phyloP scores from a whole-genome alignment of 2,888 invertebrate genomes.

The Xanthia togata region DNA sequence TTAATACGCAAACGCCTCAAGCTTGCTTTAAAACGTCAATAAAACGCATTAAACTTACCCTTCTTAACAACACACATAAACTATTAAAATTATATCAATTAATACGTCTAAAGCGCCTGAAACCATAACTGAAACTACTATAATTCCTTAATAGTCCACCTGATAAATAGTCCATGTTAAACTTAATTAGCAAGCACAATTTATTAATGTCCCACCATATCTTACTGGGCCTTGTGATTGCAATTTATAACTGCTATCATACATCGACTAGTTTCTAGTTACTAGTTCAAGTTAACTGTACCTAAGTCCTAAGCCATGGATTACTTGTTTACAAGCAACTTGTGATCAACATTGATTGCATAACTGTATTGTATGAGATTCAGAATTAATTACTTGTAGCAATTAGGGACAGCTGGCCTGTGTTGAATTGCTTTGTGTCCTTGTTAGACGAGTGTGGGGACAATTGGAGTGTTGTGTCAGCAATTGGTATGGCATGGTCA shows the following conservation, averaged over 20 bases:
- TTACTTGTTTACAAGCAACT: conserved; percentile 43
- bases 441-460: conserved; percentile 27
- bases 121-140: conserved; percentile 41
- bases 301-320: conserved; percentile 6
- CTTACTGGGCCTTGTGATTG: conserved; percentile 71
- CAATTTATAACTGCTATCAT: conserved; percentile 73
- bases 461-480: conserved; percentile 29
- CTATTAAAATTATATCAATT: conserved; percentile 39
- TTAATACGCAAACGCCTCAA: not conserved
- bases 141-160: conserved; percentile 38
- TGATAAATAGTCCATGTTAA: conserved; percentile 57
- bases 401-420: conserved; percentile 38
- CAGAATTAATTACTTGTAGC: conserved; percentile 51
- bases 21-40: conserved; percentile 19
- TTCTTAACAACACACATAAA: conserved; percentile 3
- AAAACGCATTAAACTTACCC: conserved; percentile 8
- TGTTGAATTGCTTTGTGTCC: conserved; percentile 26
- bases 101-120: conserved; percentile 32
- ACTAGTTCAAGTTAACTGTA: conserved; percentile 56
- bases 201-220: conserved; percentile 64
- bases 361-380: conserved; percentile 33
- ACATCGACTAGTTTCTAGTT: conserved; percentile 61
- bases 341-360: conserved; percentile 42
- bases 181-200: conserved; percentile 65
- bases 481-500: not conserved